A percentile compares a stretch with the other conserved stretches of the same genome.
Conservation (phyloP, 2,113 vertebrate genomes). For the Trichechus manatus region DNA sequence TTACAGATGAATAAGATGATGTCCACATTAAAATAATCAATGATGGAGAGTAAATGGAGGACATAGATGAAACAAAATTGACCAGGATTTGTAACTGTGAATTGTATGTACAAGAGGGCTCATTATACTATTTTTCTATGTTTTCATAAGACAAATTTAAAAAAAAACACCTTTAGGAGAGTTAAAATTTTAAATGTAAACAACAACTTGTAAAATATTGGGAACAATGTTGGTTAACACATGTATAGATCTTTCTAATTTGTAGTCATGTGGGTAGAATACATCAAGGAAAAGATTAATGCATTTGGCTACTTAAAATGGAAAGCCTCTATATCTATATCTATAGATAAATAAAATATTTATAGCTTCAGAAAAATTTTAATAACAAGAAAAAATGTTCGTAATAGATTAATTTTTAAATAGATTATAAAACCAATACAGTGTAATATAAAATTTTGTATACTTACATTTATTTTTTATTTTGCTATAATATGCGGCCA, state of each 20-base stretch:
- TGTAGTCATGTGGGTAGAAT: neutral
- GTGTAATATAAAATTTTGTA: neutral
- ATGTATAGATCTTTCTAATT: neutral
- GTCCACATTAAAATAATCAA: neutral
- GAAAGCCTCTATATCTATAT: neutral
- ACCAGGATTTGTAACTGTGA: neutral
- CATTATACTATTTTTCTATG: neutral
- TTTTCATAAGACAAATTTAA: conserved; percentile 30
- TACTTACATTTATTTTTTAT: neutral
- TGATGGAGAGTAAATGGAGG: neutral
- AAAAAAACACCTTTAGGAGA: neutral
- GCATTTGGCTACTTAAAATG: conserved; percentile 15
- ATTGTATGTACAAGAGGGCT: neutral
- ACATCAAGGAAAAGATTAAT: neutral
- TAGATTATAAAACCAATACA: neutral
- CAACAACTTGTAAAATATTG: neutral
- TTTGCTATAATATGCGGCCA: neutral
- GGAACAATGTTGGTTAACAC: neutral
- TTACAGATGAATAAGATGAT: neutral
- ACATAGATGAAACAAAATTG: neutral
- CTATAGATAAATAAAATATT: neutral
- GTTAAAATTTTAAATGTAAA: neutral
- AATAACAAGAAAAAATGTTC: neutral
- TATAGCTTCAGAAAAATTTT: conserved; percentile 29
- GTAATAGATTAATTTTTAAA: neutral